These are phyloP conservation scores for Coccyzus lansbergi DNA, from an alignment of 2,797 vertebrate genomes.

Conservation along the genomic window DNA sequence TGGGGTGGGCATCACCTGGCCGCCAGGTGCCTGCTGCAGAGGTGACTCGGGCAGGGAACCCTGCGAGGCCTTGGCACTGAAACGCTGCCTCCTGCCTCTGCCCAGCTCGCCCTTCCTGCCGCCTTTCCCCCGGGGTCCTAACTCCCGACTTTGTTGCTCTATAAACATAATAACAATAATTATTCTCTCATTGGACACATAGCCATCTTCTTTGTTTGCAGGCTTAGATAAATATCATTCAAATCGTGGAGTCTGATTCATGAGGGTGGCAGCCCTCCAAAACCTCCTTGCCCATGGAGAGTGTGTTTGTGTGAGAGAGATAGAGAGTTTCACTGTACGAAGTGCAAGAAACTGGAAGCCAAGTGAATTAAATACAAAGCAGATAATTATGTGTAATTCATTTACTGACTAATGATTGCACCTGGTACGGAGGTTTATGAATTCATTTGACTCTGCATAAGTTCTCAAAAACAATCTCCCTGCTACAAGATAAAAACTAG, in stretches of 20 bases:
- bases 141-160: constrained; percentile 55
- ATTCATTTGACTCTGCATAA: constrained; percentile 43
- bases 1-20: not conserved
- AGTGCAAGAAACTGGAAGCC: constrained; percentile 69
- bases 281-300: constrained; percentile 40
- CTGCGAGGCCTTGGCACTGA: constrained; percentile 10
- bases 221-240: constrained; percentile 60
- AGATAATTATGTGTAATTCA: constrained; percentile 75
- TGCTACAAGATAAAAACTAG: constrained; percentile 35
- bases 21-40: not conserved
- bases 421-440: constrained; percentile 61
- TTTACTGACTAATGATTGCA: constrained; percentile 76
- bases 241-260: constrained; percentile 47
- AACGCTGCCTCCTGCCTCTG: constrained; percentile 36
- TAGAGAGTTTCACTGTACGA: constrained; percentile 47
- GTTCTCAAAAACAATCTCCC: constrained; percentile 46
- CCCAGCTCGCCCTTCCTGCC: constrained; percentile 41
- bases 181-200: constrained; percentile 53
- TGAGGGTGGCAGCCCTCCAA: constrained; percentile 55
- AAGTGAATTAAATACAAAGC: constrained; percentile 70
- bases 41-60: constrained; percentile 16
- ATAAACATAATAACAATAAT: constrained; percentile 62
- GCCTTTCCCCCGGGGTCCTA: constrained; percentile 56
- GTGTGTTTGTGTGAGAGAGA: constrained; percentile 39
- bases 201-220: constrained; percentile 62